A percentile compares a stretch with the other conserved stretches of the same genome.
Conservation (phyloP, 2,113 vertebrate species). For the Kobus ellipsiprymnus region DNA sequence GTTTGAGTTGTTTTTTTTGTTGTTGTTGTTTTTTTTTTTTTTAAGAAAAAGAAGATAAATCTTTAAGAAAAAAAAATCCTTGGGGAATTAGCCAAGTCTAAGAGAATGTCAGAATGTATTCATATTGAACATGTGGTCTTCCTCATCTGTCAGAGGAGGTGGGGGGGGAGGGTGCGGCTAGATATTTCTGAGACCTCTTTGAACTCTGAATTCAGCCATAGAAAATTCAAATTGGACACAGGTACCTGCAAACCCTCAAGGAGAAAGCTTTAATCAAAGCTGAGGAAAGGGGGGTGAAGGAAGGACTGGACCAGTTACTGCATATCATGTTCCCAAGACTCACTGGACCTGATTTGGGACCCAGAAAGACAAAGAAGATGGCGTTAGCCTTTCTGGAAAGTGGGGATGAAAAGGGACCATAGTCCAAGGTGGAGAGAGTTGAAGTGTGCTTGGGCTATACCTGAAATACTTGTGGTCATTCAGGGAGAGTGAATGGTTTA, state of each 20-base stretch:
- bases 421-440: neutral
- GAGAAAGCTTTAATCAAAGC: neutral
- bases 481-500: neutral
- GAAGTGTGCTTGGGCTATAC: neutral
- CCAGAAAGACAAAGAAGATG: neutral
- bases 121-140: constrained; percentile 3
- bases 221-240: neutral
- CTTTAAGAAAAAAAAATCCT: neutral
- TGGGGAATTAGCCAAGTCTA: neutral
- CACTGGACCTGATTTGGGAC: neutral
- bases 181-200: constrained; percentile 16
- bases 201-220: neutral
- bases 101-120: constrained; percentile 31
- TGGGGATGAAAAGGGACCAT: neutral
- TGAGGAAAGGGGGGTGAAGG: neutral
- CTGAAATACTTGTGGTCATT: neutral
- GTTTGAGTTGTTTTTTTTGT: neutral
- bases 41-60: neutral
- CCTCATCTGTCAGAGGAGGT: constrained; percentile 14
- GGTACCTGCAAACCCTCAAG: neutral
- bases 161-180: neutral
- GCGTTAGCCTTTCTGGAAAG: neutral
- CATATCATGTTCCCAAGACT: neutral
- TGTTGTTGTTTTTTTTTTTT: neutral
- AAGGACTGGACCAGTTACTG: neutral